phyloP scores from a whole-genome alignment of 2,888 invertebrate genomes.

The Lasioglossum morio region DNA sequence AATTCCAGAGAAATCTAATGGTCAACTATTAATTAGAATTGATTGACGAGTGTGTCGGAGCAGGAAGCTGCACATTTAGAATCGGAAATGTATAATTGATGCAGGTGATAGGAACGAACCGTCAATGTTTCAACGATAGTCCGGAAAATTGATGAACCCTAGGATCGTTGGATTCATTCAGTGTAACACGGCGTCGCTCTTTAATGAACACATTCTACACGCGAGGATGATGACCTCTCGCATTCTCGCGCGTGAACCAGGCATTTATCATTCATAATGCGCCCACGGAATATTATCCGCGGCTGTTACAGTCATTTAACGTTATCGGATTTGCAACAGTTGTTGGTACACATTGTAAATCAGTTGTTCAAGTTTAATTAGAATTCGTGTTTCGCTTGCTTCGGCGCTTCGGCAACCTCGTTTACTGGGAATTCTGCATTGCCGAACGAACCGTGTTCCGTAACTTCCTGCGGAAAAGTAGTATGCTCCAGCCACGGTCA shows the following conservation, averaged over 20 bases:
- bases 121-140: background rate
- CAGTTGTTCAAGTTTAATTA: conserved; percentile 1
- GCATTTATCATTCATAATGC: conserved; percentile 33
- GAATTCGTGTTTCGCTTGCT: background rate
- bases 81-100: background rate
- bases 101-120: background rate
- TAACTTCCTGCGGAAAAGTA: background rate
- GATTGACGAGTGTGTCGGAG: background rate
- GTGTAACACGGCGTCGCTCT: background rate
- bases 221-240: conserved; percentile 38
- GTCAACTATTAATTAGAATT: background rate
- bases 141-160: background rate
- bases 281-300: conserved; percentile 15
- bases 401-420: background rate
- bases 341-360: background rate
- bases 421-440: background rate
- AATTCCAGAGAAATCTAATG: background rate
- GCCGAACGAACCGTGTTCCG: background rate
- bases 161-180: background rate
- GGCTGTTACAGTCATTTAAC: background rate
- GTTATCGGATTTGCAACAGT: conserved; percentile 14
- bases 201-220: conserved; percentile 37
- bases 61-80: background rate
- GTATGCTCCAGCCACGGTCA: background rate
- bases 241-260: conserved; percentile 27